phyloP scores from a whole-genome alignment of 2,888 invertebrate genomes.

The Acholoe squamosa region DNA sequence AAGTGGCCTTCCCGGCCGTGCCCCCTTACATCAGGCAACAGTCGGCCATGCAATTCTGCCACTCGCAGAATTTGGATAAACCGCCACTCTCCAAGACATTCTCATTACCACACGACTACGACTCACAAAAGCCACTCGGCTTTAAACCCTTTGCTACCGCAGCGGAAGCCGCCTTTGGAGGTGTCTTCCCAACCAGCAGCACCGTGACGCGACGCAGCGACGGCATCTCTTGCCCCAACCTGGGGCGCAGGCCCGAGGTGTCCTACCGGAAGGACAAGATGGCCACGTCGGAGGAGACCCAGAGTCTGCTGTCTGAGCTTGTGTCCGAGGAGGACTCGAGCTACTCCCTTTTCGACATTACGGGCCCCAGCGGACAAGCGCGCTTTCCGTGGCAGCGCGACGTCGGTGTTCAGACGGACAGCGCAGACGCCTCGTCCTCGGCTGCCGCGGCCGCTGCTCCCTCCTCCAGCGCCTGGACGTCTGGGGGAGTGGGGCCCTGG shows the following conservation, averaged over 20 bases:
- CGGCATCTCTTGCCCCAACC: slow-evolving; percentile 54
- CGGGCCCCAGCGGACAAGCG: slow-evolving; percentile 48
- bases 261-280: slow-evolving; percentile 54
- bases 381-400: slow-evolving; percentile 61
- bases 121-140: slow-evolving; percentile 44
- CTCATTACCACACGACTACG: slow-evolving; percentile 45
- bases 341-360: slow-evolving; percentile 58
- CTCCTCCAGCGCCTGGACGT: not conserved
- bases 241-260: slow-evolving; percentile 50
- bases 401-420: slow-evolving; percentile 44
- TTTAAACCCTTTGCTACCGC: slow-evolving; percentile 39
- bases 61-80: slow-evolving; percentile 33
- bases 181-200: not conserved
- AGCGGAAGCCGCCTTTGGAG: slow-evolving; percentile 49
- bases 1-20: slow-evolving; percentile 45
- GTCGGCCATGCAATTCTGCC: slow-evolving; percentile 53
- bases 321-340: slow-evolving; percentile 54
- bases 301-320: slow-evolving; percentile 44
- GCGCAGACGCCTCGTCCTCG: not conserved
- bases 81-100: slow-evolving; percentile 40
- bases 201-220: slow-evolving; percentile 19
- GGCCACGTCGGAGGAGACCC: slow-evolving; percentile 54
- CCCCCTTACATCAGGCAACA: slow-evolving; percentile 46
- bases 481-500: slow-evolving; percentile 40
- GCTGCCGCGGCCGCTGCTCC: not conserved